phyloP scores from a whole-genome alignment of 2,113 vertebrate genomes.

The Garra rufa region DNA sequence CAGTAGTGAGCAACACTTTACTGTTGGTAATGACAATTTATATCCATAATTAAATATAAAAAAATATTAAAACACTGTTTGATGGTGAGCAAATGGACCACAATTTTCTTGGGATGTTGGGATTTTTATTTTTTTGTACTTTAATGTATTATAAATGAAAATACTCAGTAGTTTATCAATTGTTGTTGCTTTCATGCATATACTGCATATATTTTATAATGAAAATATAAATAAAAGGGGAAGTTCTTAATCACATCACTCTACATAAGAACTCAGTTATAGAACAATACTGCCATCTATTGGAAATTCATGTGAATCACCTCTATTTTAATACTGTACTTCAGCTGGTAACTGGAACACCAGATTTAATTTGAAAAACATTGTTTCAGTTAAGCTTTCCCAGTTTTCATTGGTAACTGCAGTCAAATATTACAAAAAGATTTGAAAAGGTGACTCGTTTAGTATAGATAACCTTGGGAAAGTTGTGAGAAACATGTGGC shows the following conservation, averaged over 20 bases:
- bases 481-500: not conserved
- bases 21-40: not conserved
- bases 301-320: slow-evolving; percentile 17
- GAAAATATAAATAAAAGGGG: not conserved
- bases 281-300: slow-evolving; percentile 52
- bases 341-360: not conserved
- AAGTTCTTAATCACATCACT: not conserved
- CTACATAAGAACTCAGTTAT: not conserved
- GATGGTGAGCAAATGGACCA: not conserved
- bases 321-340: not conserved
- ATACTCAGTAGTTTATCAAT: no score
- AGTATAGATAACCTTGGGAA: not conserved
- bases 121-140: not conserved
- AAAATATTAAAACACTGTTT: not conserved
- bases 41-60: no score
- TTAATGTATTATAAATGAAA: not conserved
- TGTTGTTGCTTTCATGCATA: not conserved
- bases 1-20: not conserved
- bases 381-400: not conserved
- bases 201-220: not conserved
- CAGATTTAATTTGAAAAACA: not conserved
- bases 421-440: not conserved
- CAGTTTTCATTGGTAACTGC: not conserved
- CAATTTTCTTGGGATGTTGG: not conserved
- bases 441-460: not conserved